Evolutionary conservation across 2,888 invertebrate genomes (phyloP), one percentile per base, ranked within the genome.

Genomic region (Romanomermis culicivorax): DNA sequence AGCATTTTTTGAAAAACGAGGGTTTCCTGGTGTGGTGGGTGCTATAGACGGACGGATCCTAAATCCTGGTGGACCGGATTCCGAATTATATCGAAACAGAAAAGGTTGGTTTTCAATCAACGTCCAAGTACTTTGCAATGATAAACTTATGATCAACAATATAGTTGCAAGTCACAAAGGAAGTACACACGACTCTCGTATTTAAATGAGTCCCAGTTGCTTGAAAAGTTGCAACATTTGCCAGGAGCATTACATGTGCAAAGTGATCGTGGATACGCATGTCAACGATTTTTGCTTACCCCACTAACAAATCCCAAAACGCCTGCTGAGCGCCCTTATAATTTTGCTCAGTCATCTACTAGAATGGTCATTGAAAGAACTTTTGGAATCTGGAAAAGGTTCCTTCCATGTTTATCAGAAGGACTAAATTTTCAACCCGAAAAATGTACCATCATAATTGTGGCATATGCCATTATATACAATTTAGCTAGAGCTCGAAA

Each of bases 321-420:
- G 11, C 17, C 36, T 11, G 36, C 36, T 14, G 17, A 36, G 17
- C 45, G 23, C 7, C 52, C 45, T 42, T 52, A 52, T 20, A 52
- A 52, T 52, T 11, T 11, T 49, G 48, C 52, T n/a, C 36, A 36
- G 7, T 36, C 36, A 36, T 36, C 36, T 11, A 36, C 36, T 36
- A 36, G 36, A 36, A 36, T 36, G 36, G 36, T 36, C 36, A 36
- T 36, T 11, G 36, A 36, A 36, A 36, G 36, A 36, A 36, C 52
- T 3, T 52, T 52, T 52, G 52, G 52, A 2, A 24, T 45, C 7
- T 36, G 36, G 52, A 52, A 52, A 45, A 45, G 52, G 43, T 25
- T 20, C 3, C 43, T 52, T 7, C 52, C 52, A 7, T n/a, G 7
- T 4, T 26, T 50, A 25, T 7, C n/a, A 25, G 11, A 7, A 11